Evolutionary conservation across 2,888 invertebrate genomes (phyloP).

Genomic region (Scaptomyza tumidula): DNA sequence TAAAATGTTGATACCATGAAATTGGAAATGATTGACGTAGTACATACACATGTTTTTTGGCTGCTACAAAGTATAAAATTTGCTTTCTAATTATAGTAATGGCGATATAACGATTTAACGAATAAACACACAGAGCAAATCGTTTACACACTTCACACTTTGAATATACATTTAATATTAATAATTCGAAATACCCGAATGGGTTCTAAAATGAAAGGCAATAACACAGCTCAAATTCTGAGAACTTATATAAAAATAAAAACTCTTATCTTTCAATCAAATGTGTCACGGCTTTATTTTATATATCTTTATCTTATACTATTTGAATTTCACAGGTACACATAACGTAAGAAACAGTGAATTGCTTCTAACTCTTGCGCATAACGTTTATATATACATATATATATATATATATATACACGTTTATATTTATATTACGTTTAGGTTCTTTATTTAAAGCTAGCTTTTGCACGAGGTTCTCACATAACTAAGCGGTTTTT

Average conservation of each 20-base stretch:
- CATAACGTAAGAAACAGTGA: neutral
- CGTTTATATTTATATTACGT: too few relatives aligned
- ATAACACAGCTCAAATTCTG: conserved; percentile 74
- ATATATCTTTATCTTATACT: neutral
- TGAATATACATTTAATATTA: conserved; percentile 54
- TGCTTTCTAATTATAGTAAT: conserved; percentile 41
- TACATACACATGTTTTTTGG: conserved; percentile 22
- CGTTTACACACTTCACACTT: conserved; percentile 56
- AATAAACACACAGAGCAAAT: conserved; percentile 41
- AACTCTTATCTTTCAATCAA: conserved; percentile 75
- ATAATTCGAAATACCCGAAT: conserved; percentile 48
- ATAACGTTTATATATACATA: too few relatives aligned
- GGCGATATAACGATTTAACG: conserved; percentile 21
- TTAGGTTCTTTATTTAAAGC: too few relatives aligned
- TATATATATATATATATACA: too few relatives aligned
- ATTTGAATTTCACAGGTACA: neutral
- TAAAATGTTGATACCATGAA: neutral
- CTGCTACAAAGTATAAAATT: conserved; percentile 43
- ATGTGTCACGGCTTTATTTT: conserved; percentile 24
- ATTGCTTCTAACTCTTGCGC: too few relatives aligned
- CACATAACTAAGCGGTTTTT: too few relatives aligned
- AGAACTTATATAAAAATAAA: conserved; percentile 75
- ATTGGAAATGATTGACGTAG: too few relatives aligned
- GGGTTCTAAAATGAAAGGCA: conserved; percentile 59
- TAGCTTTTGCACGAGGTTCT: too few relatives aligned